Percentiles rank a stretch among this genome's conserved stretches.
Evolutionary conservation across 2,113 vertebrate species (phyloP).

Genomic region (Neolamprologus devosi): DNA sequence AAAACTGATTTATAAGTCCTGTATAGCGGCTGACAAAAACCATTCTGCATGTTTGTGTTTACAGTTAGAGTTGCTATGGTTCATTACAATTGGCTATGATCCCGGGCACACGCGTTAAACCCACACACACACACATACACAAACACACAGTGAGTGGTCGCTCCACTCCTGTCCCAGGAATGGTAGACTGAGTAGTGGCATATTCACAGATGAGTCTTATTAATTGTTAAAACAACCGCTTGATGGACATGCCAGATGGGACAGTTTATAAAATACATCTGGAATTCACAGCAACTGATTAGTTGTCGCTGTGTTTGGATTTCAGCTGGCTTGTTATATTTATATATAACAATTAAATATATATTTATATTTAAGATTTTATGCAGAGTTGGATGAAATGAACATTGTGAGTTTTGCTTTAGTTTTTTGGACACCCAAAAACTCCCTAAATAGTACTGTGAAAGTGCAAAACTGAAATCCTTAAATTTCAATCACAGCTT

Average conservation of each 20-base stretch:
- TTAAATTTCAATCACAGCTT: neutral
- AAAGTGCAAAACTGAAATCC: neutral
- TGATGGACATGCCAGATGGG: constrained; percentile 30
- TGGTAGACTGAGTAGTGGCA: constrained; percentile 34
- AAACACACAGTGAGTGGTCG: constrained; percentile 59
- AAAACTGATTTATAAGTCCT: constrained; percentile 4
- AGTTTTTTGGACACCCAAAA: neutral
- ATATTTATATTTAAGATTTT: neutral
- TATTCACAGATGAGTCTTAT: constrained; percentile 60
- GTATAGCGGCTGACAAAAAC: constrained; percentile 18
- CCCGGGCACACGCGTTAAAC: neutral
- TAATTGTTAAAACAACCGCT: neutral
- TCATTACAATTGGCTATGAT: constrained; percentile 64
- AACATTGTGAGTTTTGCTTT: neutral
- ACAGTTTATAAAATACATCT: neutral
- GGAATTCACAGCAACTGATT: neutral
- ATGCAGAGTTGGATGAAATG: neutral
- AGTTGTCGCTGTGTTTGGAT: neutral
- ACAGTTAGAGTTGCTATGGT: constrained; percentile 47
- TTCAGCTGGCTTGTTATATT: neutral
- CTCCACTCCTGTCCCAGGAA: constrained; percentile 35
- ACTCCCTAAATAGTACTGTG: neutral
- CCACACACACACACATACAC: neutral
- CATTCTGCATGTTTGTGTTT: constrained; percentile 25
- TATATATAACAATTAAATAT: neutral